Evolutionary conservation across 2,113 vertebrate genomes (phyloP), one percentile per base, ranked within the genome.

Genomic region (Monopterus albus): DNA sequence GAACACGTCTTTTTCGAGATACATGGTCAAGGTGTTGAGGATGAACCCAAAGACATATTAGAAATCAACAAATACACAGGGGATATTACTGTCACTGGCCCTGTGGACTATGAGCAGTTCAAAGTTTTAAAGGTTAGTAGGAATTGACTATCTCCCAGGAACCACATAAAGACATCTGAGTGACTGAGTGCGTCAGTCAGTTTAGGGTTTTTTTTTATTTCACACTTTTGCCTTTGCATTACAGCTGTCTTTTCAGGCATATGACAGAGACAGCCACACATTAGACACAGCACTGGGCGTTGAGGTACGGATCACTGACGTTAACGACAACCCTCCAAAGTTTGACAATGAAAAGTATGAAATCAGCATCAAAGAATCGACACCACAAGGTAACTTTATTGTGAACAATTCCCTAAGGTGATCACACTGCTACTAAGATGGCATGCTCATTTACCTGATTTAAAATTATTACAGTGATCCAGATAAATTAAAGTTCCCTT

Each of bases 321-420:
- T 81, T 61, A 92, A 92, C 29, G 81, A 92, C 76, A 74, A 92
- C 51, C 12, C 78, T 11, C 80, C 89, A 12, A 45, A 5, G 33
- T 93, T 91, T 68, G 3, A 36, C 2, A 4, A 0, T 0, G 18
- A 61, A 4, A 6, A 0, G 0, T 84, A 83, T 11, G 1, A 55
- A 3, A 15, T 64, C 52, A 67, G 1, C 8, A 39, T 86, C 15
- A 29, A 77, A 7, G 83, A 90, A 61, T 71, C 72, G 29, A 50
- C 26, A 2, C 1, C 0, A 31, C 89, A 92, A 86, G 84, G 91
- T 92, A 86, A 79, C 9, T 17, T n/a, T n/a, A n/a, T n/a, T n/a
- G n/a, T n/a, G n/a, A n/a, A n/a, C 0, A 17, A 0, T 65, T 74
- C 23, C 14, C 47, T 36, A 29, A 35, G 38, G 2, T 21, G n/a